Base-by-base conservation (phyloP, 2,113 vertebrate species). In the Micronisus gabar region DNA sequence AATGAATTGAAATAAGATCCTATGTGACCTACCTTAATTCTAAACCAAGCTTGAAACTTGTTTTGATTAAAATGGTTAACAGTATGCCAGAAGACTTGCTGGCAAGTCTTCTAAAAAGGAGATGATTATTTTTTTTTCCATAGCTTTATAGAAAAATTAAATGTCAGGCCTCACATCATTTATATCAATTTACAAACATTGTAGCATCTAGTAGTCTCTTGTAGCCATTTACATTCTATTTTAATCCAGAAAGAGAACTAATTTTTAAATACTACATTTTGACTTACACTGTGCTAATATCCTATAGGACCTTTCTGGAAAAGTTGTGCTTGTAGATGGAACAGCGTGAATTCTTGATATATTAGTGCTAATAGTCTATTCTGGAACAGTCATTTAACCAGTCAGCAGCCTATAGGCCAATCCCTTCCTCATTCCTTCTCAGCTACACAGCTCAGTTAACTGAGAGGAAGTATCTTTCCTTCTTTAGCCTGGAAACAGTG, bases 1-100 rank as follows among this genome's bases (percentile, higher is more conserved):
- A 30, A 89, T 91, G 67, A 91, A 96, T 56, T 90, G 86, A 92
- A 86, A 88, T 95, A 50, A 72, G 90, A 47, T 94, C 50, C 66
- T 11, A 4, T 65, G 81, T 97, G 95, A 92, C 88, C 47, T 78
- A 92, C 86, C 96, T 96, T 96, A 95, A 96, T 95, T 97, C 92
- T 95, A 96, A 97, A 82, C 86, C 67, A 73, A 90, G 61, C 55
- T 83, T 88, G 86, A 90, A 92, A 13, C 3, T 11, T 67, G 30
- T 89, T 95, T 91, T 34, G 73, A 89, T 97, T 93, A 86, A 86
- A 84, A 74, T 84, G 72, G 85, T 75, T 97, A 95, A 95, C 94
- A 95, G 52, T 56, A 23, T 96, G 87, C 91, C 88, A 81, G 71
- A 87, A 88, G 58, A 58, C 20, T 95, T 95, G 81, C 81, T 95